These are phyloP conservation scores for Neogale vison DNA, from an alignment of 2,113 vertebrate species.

Conservation along the genomic window DNA sequence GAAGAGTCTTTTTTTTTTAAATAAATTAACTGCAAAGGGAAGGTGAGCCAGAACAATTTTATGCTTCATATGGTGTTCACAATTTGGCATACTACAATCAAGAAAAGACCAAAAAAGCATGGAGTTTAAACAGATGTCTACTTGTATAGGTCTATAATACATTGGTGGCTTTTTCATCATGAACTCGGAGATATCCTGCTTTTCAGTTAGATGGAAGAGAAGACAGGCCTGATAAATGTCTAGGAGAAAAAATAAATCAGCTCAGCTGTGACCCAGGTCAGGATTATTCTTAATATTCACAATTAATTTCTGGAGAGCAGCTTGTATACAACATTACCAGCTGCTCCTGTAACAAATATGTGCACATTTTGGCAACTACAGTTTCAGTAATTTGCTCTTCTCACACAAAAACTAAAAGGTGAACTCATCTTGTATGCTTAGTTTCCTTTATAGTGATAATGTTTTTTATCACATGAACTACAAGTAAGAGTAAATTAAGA, in stretches of 20 bases:
- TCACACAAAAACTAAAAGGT: constrained; percentile 59
- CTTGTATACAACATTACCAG: constrained; percentile 78
- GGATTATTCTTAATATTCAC: constrained; percentile 83
- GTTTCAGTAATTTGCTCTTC: constrained; percentile 68
- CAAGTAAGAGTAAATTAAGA: constrained; percentile 29
- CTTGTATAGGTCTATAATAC: constrained; percentile 28
- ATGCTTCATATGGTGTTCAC: constrained; percentile 47
- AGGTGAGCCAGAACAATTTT: constrained; percentile 65
- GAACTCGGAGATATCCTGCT: constrained; percentile 41
- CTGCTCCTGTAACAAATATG: constrained; percentile 78
- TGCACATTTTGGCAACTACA: constrained; percentile 72
- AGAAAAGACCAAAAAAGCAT: constrained; percentile 22
- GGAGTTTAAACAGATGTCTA: constrained; percentile 58
- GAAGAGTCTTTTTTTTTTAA: background rate
- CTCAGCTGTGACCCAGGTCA: constrained; percentile 70
- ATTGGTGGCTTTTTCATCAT: constrained; percentile 33
- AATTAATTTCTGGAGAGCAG: constrained; percentile 83
- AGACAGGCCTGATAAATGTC: constrained; percentile 60
- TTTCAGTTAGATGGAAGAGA: constrained; percentile 56
- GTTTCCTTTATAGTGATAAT: constrained; percentile 45
- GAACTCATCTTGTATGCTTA: constrained; percentile 39
- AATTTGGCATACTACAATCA: constrained; percentile 50
- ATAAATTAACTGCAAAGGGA: constrained; percentile 37
- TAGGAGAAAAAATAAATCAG: constrained; percentile 52
- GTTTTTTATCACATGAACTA: constrained; percentile 36